Conservation (phyloP, 2,113 vertebrate genomes). For the Forbesichthys papilliferus region DNA sequence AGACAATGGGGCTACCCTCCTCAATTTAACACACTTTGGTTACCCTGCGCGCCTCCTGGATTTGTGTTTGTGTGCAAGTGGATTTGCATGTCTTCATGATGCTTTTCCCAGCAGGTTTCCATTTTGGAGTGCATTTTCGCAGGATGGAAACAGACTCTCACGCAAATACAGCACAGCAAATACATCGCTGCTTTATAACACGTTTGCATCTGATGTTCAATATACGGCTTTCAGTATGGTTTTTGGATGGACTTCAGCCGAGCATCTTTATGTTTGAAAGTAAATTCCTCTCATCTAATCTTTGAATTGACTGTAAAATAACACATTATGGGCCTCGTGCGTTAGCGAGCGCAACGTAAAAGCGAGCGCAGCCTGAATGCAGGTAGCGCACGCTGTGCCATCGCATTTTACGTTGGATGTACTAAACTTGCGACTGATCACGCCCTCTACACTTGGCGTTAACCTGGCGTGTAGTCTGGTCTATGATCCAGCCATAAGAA, state of each 20-base stretch:
- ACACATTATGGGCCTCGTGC: too few relatives aligned
- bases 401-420: too few relatives aligned
- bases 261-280: too few relatives aligned
- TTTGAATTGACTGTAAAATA: not conserved
- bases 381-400: too few relatives aligned
- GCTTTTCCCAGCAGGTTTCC: slow-evolving; percentile 50
- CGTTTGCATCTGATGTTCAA: slow-evolving; percentile 8
- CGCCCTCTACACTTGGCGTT: too few relatives aligned
- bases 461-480: too few relatives aligned
- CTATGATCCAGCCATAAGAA: too few relatives aligned
- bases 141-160: slow-evolving; percentile 47
- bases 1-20: slow-evolving; percentile 47
- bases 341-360: too few relatives aligned
- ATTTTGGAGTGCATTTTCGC: slow-evolving; percentile 54
- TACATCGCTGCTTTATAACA: slow-evolving; percentile 14
- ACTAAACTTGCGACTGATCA: too few relatives aligned
- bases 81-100: slow-evolving; percentile 68
- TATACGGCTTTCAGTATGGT: too few relatives aligned
- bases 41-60: slow-evolving; percentile 49
- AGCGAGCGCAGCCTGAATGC: too few relatives aligned
- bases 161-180: slow-evolving; percentile 33
- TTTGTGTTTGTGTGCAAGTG: slow-evolving; percentile 51
- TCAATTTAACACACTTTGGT: slow-evolving; percentile 48
- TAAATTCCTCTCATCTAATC: not conserved
- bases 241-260: not conserved